Base-by-base conservation (phyloP, 2,113 vertebrate genomes). In the Pygoscelis adeliae region DNA sequence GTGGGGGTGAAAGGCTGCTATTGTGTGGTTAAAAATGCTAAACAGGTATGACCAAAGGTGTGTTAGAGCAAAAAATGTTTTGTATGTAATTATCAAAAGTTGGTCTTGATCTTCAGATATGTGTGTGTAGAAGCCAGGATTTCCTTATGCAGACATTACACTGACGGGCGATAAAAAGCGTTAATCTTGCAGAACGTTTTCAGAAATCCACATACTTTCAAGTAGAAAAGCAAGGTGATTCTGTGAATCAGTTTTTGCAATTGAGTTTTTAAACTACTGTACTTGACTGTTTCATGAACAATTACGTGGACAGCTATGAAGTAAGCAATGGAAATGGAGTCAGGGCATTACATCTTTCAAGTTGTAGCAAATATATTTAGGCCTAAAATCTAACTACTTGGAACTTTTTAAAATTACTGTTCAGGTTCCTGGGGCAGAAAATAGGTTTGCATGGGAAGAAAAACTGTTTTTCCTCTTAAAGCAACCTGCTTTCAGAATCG, bases 41-140 rank as follows among this genome's bases (percentile, higher is more conserved):
- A 94, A 96, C 87, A 94, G 82, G 96, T 93, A 93, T 95, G 95
- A 96, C 95, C 97, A 97, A 97, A 97, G 95, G 94, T 80, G 67
- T 96, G 93, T 77, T 89, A 73, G 82, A 93, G 85, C 62, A 96
- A 87, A 89, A 86, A 72, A 55, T 53, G 71, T 87, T 88, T 50
- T 90, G 74, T 94, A 62, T 77, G 93, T 96, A 62, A 38, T 77
- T 94, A 74, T 88, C 78, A 91, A 50, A 93, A 90, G 66, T 77
- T 91, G 93, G 78, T 94, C 70, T 89, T 79, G 66, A 59, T 91
- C 77, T 95, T 82, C 40, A 53, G 87, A 72, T 83, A 5, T 10
- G 32, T 83, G 77, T 77, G 82, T 85, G 58, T 76, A 85, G 82
- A 80, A 95, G 76, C 74, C 91, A 91, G 74, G 90, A 77, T 89